Evolutionary conservation across 1,140 invertebrate species (phyloP), one percentile per base, ranked within the genome.

Genomic region (Heterodera carotae): DNA sequence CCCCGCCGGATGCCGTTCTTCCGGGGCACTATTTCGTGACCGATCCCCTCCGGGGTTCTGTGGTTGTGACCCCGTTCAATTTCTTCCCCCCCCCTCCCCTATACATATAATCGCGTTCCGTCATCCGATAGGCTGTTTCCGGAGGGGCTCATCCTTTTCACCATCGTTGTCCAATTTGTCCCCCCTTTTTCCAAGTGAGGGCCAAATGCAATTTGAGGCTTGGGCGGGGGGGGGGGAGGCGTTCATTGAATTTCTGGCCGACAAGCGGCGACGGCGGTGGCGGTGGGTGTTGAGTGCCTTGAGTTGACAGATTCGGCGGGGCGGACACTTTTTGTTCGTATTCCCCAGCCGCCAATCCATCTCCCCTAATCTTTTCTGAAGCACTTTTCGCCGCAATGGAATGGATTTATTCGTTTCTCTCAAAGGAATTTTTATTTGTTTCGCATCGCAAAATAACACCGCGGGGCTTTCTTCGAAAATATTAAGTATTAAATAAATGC

Each of bases 201-300:
- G 48, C 48, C 48, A 56, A 56, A 56, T 56, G 48, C 48, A 56
- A 56, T 56, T 43, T 56, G 48, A 56, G 22, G 48, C 48, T 56
- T 56, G 48, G 12, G 48, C 39, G 48, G 48, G 48, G 48, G 6
- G 48, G 48, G 48, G 15, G 48, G 48, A 22, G 22, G 48, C 22
- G 15, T 56, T 56, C 48, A 18, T 56, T 56, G 48, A 56, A 56
- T 56, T 56, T 7, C 39, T 39, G 39, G 39, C 39, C 39, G 7
- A n/a, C n/a, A n/a, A n/a, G n/a, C n/a, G n/a, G n/a, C n/a, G n/a
- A n/a, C n/a, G n/a, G 39, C 6, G 39, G 39, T 6, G 15, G 48
- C 15, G 15, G 18, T 12, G 48, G 48, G 48, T 56, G 48, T 56
- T 56, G 48, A 56, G 48, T 56, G 48, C 48, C 48, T 56, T 56